Evolutionary conservation across 2,113 vertebrate species (phyloP).

Genomic region (Noturus placidus): DNA sequence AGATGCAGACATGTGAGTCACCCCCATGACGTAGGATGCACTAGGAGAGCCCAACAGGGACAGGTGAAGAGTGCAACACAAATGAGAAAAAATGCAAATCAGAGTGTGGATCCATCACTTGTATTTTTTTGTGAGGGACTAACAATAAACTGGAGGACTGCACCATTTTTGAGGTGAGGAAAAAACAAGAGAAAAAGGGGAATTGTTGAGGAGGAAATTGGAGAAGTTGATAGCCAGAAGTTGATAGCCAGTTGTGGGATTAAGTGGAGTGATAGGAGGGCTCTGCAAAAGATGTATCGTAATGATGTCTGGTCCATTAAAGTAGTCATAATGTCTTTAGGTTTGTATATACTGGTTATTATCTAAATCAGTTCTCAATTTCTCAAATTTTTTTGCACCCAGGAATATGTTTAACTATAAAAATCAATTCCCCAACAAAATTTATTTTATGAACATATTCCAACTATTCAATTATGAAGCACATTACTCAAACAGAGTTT

Average conservation of each 20-base stretch:
- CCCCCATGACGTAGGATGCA: conserved; percentile 26
- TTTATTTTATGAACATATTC: not conserved
- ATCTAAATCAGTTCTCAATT: not conserved
- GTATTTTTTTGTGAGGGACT: conserved; percentile 67
- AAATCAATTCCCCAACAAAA: not conserved
- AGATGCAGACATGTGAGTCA: conserved; percentile 4
- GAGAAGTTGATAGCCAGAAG: not conserved
- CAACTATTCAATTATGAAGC: not conserved
- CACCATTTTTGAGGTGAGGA: conserved; percentile 56
- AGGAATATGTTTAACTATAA: not conserved
- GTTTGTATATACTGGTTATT: not conserved
- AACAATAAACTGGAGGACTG: conserved; percentile 62
- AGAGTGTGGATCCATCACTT: conserved; percentile 62
- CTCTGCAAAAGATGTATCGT: not conserved
- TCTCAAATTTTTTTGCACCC: not conserved
- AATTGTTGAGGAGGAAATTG: not conserved
- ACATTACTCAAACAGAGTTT: conserved; percentile 1
- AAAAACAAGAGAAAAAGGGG: not conserved
- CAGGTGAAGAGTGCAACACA: conserved; percentile 58
- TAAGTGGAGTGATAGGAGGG: not conserved
- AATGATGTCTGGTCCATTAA: not conserved
- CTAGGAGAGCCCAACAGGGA: conserved; percentile 34
- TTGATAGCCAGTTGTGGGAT: not conserved
- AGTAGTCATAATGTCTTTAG: not conserved
- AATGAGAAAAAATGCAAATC: conserved; percentile 78